A percentile compares a stretch with the other conserved stretches of the same genome.
Evolutionary conservation across 2,888 invertebrate genomes (phyloP).

Genomic region (Tineola bisselliella): DNA sequence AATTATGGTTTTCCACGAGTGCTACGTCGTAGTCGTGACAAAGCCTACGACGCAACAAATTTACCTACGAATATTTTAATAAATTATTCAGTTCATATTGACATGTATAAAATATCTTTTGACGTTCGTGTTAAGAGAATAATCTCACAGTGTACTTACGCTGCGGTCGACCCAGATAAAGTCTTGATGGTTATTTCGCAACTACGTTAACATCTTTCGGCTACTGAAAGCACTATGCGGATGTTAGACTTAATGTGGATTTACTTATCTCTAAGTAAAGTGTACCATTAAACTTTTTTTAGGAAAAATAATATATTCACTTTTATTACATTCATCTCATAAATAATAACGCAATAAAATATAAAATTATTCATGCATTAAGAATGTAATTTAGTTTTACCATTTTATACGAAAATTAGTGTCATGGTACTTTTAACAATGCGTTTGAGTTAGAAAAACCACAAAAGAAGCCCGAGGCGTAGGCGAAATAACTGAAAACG

Average conservation of each 20-base stretch:
- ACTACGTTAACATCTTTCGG: slow-evolving; percentile 3
- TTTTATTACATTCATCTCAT: no score
- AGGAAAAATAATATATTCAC: no score
- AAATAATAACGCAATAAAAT: no score
- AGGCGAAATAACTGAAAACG: not conserved
- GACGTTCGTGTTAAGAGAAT: not conserved
- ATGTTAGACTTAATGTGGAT: not conserved
- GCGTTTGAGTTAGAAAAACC: not conserved
- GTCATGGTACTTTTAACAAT: not conserved
- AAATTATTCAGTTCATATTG: no score
- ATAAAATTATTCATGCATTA: no score
- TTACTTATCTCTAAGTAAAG: not conserved
- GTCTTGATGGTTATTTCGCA: slow-evolving; percentile 9
- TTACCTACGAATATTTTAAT: no score
- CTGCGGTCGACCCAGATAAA: slow-evolving; percentile 3
- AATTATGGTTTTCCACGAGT: not conserved
- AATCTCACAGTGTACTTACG: not conserved
- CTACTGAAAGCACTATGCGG: not conserved
- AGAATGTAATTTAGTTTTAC: no score
- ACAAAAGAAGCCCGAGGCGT: not conserved
- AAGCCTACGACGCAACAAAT: no score
- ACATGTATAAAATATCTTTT: no score
- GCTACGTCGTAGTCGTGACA: not conserved
- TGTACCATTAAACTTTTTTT: not conserved
- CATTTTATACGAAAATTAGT: not conserved